Base-by-base conservation (phyloP, 92 coral and sea anemone genomes). In the Diadumene lineata region DNA sequence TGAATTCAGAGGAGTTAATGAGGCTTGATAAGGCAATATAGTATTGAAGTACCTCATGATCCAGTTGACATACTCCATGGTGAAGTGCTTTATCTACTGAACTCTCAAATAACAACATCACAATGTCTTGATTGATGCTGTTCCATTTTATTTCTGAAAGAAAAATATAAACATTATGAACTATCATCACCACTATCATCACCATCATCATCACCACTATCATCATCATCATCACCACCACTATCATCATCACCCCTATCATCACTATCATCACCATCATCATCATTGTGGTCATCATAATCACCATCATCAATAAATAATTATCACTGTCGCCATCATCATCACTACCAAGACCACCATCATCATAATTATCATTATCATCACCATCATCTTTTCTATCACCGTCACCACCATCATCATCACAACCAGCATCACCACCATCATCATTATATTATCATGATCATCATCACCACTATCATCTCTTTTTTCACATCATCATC, bases 51-150 rank as follows among this genome's bases (percentile, higher is more conserved):
- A 91, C 98, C 80, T 94, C 38, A 8, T 74, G 75, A 60, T 90
- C 94, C 0, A 94, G 80, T 58, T 92, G 90, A 19, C 89, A 83
- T 1, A 88, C 88, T 0, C 98, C 98, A 82, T 94, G 94, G 21
- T 61, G 81, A 21, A 66, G 75, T 17, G 98, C 98, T 86, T 81
- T 84, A 0, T 84, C 87, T 8, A 75, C 22, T 29, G 80, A 76
- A 31, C 92, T 81, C 33, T 82, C 93, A 68, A 91, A 78, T 66
- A 92, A 64, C 23, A 94, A 8, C 77, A 94, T 86, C 17, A 86
- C 60, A 50, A 92, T 88, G 21, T 91, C 98, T 55, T 83, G 88
- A 19, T 84, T 79, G 30, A 32, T 53, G 32, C 70, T 69, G n/a
- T 81, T 48, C 98, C 97, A 94, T 65, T 94, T 87, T 62, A 94